Evolutionary conservation across 1,140 invertebrate genomes (phyloP).

Genomic region (Nephotettix cincticeps): DNA sequence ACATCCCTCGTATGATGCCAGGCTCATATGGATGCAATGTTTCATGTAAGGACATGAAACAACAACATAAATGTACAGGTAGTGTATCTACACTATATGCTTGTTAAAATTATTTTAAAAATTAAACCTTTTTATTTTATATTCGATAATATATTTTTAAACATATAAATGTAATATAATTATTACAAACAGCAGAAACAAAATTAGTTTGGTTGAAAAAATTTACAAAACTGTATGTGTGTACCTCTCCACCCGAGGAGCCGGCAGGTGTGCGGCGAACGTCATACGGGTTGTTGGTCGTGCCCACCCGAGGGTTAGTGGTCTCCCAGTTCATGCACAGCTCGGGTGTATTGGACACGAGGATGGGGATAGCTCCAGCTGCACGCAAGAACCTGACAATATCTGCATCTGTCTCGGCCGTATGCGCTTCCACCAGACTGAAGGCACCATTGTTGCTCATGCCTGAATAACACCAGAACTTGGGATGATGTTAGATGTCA

Average conservation of each 20-base stretch:
- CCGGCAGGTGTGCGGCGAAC: slow-evolving; percentile 69
- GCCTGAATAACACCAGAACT: slow-evolving; percentile 41
- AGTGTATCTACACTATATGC: too few relatives aligned
- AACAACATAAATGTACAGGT: too few relatives aligned
- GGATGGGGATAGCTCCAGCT: slow-evolving; percentile 81
- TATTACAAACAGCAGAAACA: too few relatives aligned
- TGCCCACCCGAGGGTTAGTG: slow-evolving; percentile 81
- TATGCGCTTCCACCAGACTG: slow-evolving; percentile 49
- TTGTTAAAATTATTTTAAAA: too few relatives aligned
- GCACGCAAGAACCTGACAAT: slow-evolving; percentile 63
- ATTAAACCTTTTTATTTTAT: too few relatives aligned
- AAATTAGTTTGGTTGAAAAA: too few relatives aligned
- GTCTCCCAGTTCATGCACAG: slow-evolving; percentile 88
- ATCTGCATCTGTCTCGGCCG: slow-evolving; percentile 68
- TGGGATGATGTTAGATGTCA: background rate
- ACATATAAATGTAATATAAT: too few relatives aligned
- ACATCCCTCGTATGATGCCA: too few relatives aligned
- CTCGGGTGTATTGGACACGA: slow-evolving; percentile 89
- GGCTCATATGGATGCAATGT: too few relatives aligned
- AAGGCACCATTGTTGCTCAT: slow-evolving; percentile 59
- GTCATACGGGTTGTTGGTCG: slow-evolving; percentile 88
- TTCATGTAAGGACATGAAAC: too few relatives aligned
- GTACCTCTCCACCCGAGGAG: slow-evolving; percentile 72
- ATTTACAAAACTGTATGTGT: too few relatives aligned
- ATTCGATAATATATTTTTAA: too few relatives aligned